Evolutionary conservation across 1,140 invertebrate genomes (phyloP).

Genomic region (Rhysida immarginata): DNA sequence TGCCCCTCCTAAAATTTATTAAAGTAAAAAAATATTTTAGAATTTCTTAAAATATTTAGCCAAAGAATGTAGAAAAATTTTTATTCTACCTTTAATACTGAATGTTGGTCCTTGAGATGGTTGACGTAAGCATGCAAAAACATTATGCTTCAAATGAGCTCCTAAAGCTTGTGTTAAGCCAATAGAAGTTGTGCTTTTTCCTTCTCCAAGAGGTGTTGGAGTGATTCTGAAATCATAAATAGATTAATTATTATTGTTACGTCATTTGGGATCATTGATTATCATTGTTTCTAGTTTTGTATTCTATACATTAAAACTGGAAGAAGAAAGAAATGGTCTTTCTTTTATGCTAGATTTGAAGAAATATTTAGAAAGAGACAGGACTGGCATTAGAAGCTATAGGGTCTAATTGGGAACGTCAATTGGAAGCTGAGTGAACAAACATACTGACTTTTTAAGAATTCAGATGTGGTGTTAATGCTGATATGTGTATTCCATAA

Average conservation of each 20-base stretch:
- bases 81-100: conserved; percentile 70
- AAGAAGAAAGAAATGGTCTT: too few species aligned
- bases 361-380: too few species aligned
- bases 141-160: conserved; percentile 67
- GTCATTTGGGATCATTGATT: neutral
- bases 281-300: neutral
- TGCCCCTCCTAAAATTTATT: conserved; percentile 49
- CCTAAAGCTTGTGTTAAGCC: conserved; percentile 85
- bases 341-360: too few species aligned
- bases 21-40: neutral
- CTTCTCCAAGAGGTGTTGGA: conserved; percentile 91
- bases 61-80: neutral
- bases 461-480: too few species aligned
- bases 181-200: conserved; percentile 89
- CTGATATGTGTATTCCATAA: too few species aligned
- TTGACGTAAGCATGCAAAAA: conserved; percentile 90
- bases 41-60: neutral
- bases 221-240: conserved; percentile 76
- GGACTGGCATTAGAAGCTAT: too few species aligned
- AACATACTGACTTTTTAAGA: too few species aligned
- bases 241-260: neutral
- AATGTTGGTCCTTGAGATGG: conserved; percentile 98
- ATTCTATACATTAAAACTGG: too few species aligned
- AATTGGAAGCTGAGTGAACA: too few species aligned
- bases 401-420: too few species aligned